These are phyloP conservation scores for Endomychus coccineus DNA, from an alignment of 2,888 invertebrate species.

Conservation along the genomic window DNA sequence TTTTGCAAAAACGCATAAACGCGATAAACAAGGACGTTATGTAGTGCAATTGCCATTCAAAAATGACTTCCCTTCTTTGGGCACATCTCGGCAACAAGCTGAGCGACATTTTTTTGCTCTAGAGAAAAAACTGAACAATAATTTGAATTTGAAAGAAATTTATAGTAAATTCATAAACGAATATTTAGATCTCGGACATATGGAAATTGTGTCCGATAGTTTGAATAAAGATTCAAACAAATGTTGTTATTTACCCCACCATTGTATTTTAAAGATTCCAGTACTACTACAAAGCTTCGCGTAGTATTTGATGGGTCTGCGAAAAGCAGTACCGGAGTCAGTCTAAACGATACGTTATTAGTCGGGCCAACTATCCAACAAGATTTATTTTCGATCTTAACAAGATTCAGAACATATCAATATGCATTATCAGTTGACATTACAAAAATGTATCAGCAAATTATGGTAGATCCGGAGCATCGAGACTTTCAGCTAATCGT, in stretches of 20 bases:
- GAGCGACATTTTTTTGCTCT: too few species aligned
- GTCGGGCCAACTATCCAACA: constrained; percentile 33
- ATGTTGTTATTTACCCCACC: constrained; percentile 35
- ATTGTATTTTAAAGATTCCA: constrained; percentile 29
- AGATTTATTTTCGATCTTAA: constrained; percentile 30
- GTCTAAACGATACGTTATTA: constrained; percentile 33
- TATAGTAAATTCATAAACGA: constrained; percentile 4
- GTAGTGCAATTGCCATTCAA: too few species aligned
- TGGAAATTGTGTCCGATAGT: constrained; percentile 2
- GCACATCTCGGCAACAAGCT: too few species aligned
- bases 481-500: constrained; percentile 33
- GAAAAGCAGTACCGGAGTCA: constrained; percentile 23
- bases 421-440: constrained; percentile 34
- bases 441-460: constrained; percentile 36
- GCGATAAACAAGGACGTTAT: too few species aligned
- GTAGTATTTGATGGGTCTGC: too few species aligned
- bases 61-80: too few species aligned
- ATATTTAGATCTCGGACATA: constrained; percentile 2
- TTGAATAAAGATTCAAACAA: constrained; percentile 1
- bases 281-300: constrained; percentile 30
- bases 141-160: neutral
- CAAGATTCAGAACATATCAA: constrained; percentile 27
- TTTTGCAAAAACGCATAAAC: too few species aligned
- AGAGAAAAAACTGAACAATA: neutral
- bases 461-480: constrained; percentile 26